Base-by-base conservation (phyloP, 2,797 vertebrate genomes). In the Eutrigla gurnardus region DNA sequence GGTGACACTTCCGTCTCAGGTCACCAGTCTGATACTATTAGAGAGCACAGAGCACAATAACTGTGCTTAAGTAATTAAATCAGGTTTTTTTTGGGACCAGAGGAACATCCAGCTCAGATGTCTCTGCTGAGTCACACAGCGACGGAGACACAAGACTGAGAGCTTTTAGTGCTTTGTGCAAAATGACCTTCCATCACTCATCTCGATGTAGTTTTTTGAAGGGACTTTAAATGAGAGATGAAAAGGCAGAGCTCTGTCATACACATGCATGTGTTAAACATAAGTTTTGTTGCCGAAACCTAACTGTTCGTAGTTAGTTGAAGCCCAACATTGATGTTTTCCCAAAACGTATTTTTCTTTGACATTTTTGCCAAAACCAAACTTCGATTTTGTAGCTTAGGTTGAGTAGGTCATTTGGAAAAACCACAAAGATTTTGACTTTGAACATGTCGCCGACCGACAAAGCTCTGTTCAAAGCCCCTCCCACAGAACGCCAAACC, bases 21-120 rank as follows among this genome's bases (percentile, higher is more conserved):
- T 54, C 71, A 55, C 13, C 60, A 15, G 39, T 65, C 61, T 59
- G 54, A 74, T 60, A 5, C 12, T 7, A 55, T 78, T 57, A 58
- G 14, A 37, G 13, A 10, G 45, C 37, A 35, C 35, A 7, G 25
- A 67, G 40, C 40, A 9, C 3, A 50, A 32, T 18, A 4, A 62
- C 62, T 6, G 25, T 15, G 42, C 36, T 70, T 45, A 32, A 17
- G 37, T 40, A 69, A 70, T 69, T 47, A 6, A 43, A 70, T 79
- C 53, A 55, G n/a, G 69, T 42, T 11, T 25, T 49, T 50, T 50
- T 59, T 43, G 14, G 40, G 32, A 46, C 4, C 17, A 43, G 11
- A 4, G 5, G 36, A 58, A 52, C 36, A 54, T 37, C 40, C 8
- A 18, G 17, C 59, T 39, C 53, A 12, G 18, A 78, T 18, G 25